These are phyloP conservation scores for Notamacropus eugenii DNA, from an alignment of 2,797 vertebrate species.

Conservation along the genomic window DNA sequence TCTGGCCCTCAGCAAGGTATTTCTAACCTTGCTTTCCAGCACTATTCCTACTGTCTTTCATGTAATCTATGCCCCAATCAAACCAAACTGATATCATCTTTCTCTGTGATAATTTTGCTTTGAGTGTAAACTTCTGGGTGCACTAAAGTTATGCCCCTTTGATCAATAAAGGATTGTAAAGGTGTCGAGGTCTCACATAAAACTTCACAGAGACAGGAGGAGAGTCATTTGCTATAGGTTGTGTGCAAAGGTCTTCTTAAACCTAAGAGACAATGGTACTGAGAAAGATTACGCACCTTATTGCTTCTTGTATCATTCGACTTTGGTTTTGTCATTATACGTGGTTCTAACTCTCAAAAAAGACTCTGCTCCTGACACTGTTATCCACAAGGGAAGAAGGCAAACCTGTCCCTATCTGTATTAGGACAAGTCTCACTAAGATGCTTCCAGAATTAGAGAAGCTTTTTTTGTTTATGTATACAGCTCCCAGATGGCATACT, in stretches of 20 bases:
- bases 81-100: background rate
- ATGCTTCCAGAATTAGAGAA: slow-evolving; percentile 75
- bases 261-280: background rate
- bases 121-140: background rate
- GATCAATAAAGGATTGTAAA: background rate
- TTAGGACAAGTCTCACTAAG: slow-evolving; percentile 70
- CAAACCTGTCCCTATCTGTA: slow-evolving; percentile 63
- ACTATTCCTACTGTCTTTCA: background rate
- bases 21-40: background rate
- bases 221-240: background rate
- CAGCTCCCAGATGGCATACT: slow-evolving; percentile 72
- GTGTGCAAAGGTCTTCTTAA: background rate
- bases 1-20: background rate
- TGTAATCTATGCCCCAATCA: background rate
- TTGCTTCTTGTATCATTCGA: slow-evolving; percentile 37
- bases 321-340: slow-evolving; percentile 5
- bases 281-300: background rate
- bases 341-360: slow-evolving; percentile 24
- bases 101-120: background rate
- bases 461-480: slow-evolving; percentile 68
- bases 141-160: background rate
- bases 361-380: slow-evolving; percentile 74
- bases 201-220: background rate
- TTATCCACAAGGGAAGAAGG: slow-evolving; percentile 71
- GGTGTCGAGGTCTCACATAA: background rate